These are phyloP conservation scores for Hemiprocne comata DNA, from an alignment of 2,113 vertebrate species.

Conservation along the genomic window DNA sequence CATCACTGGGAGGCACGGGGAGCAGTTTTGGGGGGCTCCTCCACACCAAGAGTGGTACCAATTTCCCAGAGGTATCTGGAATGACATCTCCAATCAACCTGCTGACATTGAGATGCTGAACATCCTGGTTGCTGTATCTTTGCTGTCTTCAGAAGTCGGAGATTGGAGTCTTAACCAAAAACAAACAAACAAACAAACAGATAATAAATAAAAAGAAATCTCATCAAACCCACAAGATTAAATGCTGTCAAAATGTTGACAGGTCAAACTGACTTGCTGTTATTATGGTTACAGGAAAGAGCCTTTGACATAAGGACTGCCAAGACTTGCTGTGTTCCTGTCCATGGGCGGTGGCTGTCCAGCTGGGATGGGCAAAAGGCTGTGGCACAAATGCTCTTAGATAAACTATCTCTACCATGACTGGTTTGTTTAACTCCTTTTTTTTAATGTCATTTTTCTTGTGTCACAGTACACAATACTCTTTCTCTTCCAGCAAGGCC, in stretches of 20 bases:
- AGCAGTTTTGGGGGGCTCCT: not conserved
- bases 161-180: not conserved
- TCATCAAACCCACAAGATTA: not conserved
- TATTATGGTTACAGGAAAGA: not conserved
- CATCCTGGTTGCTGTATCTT: not conserved
- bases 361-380: not conserved
- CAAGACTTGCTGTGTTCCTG: not conserved
- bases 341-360: not conserved
- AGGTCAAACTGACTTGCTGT: not conserved
- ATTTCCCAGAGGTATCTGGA: not conserved
- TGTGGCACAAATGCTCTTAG: not conserved
- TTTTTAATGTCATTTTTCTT: not conserved
- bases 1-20: not conserved
- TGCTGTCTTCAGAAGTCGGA: not conserved
- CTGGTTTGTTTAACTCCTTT: not conserved
- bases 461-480: conserved; percentile 3
- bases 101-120: not conserved
- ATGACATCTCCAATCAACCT: rapidly evolving
- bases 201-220: not conserved
- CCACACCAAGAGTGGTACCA: rapidly evolving
- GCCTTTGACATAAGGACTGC: not conserved
- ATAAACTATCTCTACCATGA: not conserved
- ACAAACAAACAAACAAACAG: too few relatives aligned
- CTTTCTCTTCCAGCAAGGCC: not conserved
- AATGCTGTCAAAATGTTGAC: not conserved